Evolutionary conservation across 2,113 vertebrate genomes (phyloP).

Genomic region (Brachyhypopomus occidentalis): DNA sequence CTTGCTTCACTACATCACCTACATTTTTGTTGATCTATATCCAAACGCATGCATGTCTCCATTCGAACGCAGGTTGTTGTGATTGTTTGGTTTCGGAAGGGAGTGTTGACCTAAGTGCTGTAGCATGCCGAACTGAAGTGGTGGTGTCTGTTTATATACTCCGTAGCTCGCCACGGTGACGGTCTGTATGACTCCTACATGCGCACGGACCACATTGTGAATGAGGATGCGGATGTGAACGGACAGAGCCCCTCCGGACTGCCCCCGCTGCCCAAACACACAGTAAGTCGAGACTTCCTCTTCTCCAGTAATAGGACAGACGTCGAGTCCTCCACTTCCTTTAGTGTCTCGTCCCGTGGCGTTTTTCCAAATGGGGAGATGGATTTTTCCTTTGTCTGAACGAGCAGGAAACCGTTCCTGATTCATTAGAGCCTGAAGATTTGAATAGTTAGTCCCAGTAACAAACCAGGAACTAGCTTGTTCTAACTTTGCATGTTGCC

Average conservation of each 20-base stretch:
- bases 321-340: slow-evolving; percentile 1
- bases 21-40: background rate
- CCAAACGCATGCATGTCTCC: background rate
- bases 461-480: slow-evolving; percentile 44
- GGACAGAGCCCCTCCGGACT: slow-evolving; percentile 81
- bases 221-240: slow-evolving; percentile 80
- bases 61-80: background rate
- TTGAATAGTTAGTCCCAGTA: slow-evolving; percentile 75
- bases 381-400: slow-evolving; percentile 4
- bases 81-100: background rate
- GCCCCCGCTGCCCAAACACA: slow-evolving; percentile 83
- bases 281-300: slow-evolving; percentile 78
- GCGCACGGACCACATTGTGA: slow-evolving; percentile 91
- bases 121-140: background rate
- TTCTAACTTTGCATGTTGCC: no score
- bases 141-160: slow-evolving; percentile 23
- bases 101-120: background rate
- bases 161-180: slow-evolving; percentile 85
- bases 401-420: slow-evolving; percentile 31
- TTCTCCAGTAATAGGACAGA: slow-evolving; percentile 41
- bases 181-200: slow-evolving; percentile 93
- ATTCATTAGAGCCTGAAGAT: slow-evolving; percentile 64
- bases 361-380: background rate
- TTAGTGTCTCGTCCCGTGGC: background rate
- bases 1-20: background rate